These are phyloP conservation scores for Trichopoda pennipes DNA, from an alignment of 2,888 invertebrate species.

Conservation along the genomic window DNA sequence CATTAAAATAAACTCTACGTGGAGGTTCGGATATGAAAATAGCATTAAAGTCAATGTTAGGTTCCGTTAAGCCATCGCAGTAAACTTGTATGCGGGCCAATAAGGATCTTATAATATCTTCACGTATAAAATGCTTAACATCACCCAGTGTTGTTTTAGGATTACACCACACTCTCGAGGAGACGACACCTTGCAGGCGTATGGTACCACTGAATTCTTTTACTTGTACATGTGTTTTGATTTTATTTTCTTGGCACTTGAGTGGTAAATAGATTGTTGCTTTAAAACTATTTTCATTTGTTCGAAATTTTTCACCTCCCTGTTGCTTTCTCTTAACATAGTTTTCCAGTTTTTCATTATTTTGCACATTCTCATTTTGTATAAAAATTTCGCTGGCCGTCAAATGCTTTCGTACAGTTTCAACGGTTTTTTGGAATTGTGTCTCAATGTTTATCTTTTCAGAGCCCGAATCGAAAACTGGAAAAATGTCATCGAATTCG, in stretches of 20 bases:
- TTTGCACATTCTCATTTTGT: conserved; percentile 86
- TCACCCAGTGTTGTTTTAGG: conserved; percentile 88
- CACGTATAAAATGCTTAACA: conserved; percentile 87
- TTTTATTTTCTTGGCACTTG: conserved; percentile 82
- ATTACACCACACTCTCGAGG: conserved; percentile 87
- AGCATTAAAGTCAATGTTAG: conserved; percentile 74
- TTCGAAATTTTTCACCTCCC: conserved; percentile 39
- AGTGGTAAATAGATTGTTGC: conserved; percentile 87
- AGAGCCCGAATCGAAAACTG: conserved; percentile 84
- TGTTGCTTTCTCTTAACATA: conserved; percentile 81
- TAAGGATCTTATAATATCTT: conserved; percentile 92
- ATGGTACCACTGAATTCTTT: conserved; percentile 77
- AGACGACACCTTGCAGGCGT: conserved; percentile 77
- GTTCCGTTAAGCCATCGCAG: conserved; percentile 91
- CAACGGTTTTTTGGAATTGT: conserved; percentile 77
- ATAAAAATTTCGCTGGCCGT: conserved; percentile 87
- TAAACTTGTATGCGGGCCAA: conserved; percentile 94
- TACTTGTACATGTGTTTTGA: conserved; percentile 72
- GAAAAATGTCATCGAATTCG: conserved; percentile 88
- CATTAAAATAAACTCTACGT: conserved; percentile 89
- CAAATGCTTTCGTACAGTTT: conserved; percentile 73
- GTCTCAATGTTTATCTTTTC: conserved; percentile 78
- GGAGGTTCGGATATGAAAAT: conserved; percentile 93
- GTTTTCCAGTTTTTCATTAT: conserved; percentile 84
- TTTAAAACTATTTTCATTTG: conserved; percentile 76